phyloP scores from a whole-genome alignment of 2,113 vertebrate species.

The Dicentrarchus labrax region DNA sequence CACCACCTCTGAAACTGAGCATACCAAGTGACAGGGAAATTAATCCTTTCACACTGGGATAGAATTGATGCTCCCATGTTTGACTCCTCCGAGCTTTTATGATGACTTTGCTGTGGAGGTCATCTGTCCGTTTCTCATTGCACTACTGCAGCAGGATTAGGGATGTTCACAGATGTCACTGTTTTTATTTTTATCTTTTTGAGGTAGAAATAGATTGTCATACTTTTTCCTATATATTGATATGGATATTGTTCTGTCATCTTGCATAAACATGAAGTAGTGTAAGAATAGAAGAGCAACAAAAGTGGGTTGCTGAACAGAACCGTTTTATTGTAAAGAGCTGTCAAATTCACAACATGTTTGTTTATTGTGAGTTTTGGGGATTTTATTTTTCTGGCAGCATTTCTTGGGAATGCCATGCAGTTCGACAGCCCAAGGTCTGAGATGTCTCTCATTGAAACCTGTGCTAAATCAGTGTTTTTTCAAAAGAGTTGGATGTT shows the following conservation, averaged over 20 bases:
- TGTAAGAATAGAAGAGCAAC: not conserved
- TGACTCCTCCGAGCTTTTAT: conserved; percentile 28
- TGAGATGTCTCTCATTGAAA: not conserved
- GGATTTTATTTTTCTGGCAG: not conserved
- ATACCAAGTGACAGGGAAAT: conserved; percentile 18
- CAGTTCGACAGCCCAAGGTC: conserved; percentile 2
- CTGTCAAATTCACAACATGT: conserved; percentile 6
- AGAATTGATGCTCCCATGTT: conserved; percentile 32
- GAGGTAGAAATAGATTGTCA: conserved; percentile 2
- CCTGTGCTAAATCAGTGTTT: not conserved
- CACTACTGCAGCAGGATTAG: conserved; percentile 1
- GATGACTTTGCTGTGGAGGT: conserved; percentile 47
- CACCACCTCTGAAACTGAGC: not conserved
- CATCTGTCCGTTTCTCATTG: conserved; percentile 5
- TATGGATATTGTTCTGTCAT: not conserved
- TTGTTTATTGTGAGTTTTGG: too few relatives aligned
- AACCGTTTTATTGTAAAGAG: not conserved
- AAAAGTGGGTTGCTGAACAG: not conserved
- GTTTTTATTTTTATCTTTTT: not conserved
- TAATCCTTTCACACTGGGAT: conserved; percentile 28
- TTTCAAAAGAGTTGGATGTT: not conserved
- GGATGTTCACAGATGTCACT: not conserved
- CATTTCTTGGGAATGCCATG: not conserved
- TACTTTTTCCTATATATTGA: not conserved
- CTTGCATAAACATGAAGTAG: conserved; percentile 12